phyloP scores from a whole-genome alignment of 2,113 vertebrate species.

The Stigmatopora nigra region DNA sequence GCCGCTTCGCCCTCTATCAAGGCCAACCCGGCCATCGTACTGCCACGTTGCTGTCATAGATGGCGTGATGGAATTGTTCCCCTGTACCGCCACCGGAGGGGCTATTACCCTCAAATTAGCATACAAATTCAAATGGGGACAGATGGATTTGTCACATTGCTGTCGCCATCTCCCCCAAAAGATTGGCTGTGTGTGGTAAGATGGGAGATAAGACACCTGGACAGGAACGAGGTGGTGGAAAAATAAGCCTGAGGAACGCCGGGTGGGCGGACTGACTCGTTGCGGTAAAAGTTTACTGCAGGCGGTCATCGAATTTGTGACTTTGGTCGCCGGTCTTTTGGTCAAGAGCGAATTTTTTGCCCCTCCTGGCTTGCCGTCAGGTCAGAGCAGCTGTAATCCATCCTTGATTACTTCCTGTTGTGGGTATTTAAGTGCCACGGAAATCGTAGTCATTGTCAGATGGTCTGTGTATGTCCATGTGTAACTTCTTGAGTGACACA shows the following conservation, averaged over 20 bases:
- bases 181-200: slow-evolving; percentile 69
- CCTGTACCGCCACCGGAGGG: slow-evolving; percentile 74
- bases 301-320: slow-evolving; percentile 52
- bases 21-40: slow-evolving; percentile 50
- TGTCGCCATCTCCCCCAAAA: slow-evolving; percentile 69
- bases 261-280: slow-evolving; percentile 49
- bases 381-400: too few relatives aligned
- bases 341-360: too few relatives aligned
- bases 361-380: too few relatives aligned
- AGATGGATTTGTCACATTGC: slow-evolving; percentile 80
- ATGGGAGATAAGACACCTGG: slow-evolving; percentile 77
- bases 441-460: too few relatives aligned
- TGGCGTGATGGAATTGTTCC: slow-evolving; percentile 77
- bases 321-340: too few relatives aligned
- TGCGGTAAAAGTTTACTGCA: slow-evolving; percentile 61
- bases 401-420: too few relatives aligned
- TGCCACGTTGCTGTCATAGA: slow-evolving; percentile 69
- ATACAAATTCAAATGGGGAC: slow-evolving; percentile 79
- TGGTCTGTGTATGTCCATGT: too few relatives aligned
- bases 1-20: slow-evolving; percentile 57
- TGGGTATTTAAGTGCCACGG: too few relatives aligned
- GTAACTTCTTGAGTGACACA: too few relatives aligned
- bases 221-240: slow-evolving; percentile 19
- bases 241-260: slow-evolving; percentile 27
- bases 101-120: slow-evolving; percentile 81